Evolutionary conservation across 2,113 vertebrate species (phyloP).

Genomic region (Gnathonemus longibarbis): DNA sequence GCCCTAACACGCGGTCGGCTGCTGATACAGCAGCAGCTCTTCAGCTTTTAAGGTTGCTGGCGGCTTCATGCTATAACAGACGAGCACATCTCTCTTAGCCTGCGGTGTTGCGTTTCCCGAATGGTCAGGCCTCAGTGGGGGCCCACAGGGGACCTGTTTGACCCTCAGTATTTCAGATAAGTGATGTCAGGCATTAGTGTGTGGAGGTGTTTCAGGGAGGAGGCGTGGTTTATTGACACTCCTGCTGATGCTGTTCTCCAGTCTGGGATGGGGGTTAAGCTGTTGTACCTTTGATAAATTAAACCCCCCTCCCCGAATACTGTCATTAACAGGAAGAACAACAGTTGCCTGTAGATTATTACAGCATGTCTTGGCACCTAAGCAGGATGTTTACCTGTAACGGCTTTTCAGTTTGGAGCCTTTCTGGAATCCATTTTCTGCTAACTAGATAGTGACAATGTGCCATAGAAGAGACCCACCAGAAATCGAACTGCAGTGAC

Average conservation of each 20-base stretch:
- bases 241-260: not conserved
- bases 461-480: not conserved
- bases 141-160: not conserved
- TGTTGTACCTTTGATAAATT: not conserved
- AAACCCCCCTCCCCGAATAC: not conserved
- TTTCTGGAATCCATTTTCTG: not conserved
- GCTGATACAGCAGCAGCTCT: not conserved
- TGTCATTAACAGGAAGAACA: not conserved
- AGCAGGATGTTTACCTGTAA: not conserved
- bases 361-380: not conserved
- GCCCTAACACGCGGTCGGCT: not conserved
- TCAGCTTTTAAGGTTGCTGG: not conserved
- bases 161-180: not conserved
- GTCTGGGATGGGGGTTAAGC: not conserved
- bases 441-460: not conserved
- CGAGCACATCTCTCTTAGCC: not conserved
- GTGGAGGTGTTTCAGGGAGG: not conserved
- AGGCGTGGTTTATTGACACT: not conserved
- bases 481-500: not conserved
- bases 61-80: not conserved
- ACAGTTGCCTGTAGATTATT: not conserved
- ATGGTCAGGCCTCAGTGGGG: not conserved
- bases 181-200: not conserved
- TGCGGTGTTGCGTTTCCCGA: not conserved
- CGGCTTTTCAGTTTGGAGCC: not conserved